Base-by-base conservation (phyloP, 2,888 invertebrate species). In the Orthosia gracilis region DNA sequence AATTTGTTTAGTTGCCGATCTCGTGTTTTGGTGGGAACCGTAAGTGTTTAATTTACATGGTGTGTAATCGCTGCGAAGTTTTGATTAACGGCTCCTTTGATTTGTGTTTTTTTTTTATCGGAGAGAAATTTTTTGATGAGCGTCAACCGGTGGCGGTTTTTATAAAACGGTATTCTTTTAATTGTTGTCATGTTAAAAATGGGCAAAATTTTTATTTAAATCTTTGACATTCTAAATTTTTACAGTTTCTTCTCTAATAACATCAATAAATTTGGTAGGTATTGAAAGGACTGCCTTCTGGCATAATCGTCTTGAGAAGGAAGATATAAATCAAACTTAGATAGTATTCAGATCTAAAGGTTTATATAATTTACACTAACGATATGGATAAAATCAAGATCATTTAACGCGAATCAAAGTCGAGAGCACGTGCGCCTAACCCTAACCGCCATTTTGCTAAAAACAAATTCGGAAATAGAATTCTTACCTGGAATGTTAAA, bases 1-100 rank as follows among this genome's bases (percentile, higher is more conserved):
- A 88, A 93, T 94, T 93, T 94, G 92, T 92, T 91, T 90, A 89
- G 88, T 89, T 87, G 69, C 70, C 62, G 80, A 83, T 78, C 73
- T 73, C 75, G 80, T 83, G 73, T 83, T 82, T 75, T 83, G 65
- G 71, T 82, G 75, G 70, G 85, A 80, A 77, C 76, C 62, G 40
- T 83, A 75, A 75, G 82, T 85, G 64, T 79, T 79, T 85, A 82
- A 85, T 84, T 79, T 82, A 73, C 73, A 70, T 68, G 64, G 61
- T 74, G 66, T 72, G 74, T 87, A 77, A 85, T 85, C 59, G 68
- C 57, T 80, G 80, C 73, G 80, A 82, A 78, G 78, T 78, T 82
- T 75, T 85, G 69, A 87, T 87, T 85, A 85, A 75, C 83, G 87
- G 85, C 78, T 71, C 62, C 64, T 81, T 86, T 87, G 82, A 80